phyloP scores from a whole-genome alignment of 2,113 vertebrate genomes.

The Petrocephalus microphthalmus region DNA sequence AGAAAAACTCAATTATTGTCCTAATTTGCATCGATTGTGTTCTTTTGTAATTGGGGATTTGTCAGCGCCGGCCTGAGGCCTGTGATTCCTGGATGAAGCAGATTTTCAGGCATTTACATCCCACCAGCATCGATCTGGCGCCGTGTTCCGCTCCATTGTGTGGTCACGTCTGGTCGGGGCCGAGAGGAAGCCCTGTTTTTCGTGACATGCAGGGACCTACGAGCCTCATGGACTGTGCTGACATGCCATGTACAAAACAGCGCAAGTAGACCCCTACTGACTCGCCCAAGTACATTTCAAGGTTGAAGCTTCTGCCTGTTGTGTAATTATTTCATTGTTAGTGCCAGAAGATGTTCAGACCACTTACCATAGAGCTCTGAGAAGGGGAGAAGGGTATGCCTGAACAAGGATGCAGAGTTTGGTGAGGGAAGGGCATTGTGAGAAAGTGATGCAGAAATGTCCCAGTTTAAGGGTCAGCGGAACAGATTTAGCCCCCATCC shows the following conservation, averaged over 20 bases:
- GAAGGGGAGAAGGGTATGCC: neutral
- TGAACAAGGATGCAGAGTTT: neutral
- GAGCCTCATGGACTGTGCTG: neutral
- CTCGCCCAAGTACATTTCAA: too few species aligned
- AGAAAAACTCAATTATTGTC: neutral
- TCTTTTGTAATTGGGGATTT: neutral
- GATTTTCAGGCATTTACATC: neutral
- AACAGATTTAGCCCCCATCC: neutral
- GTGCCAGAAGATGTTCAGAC: neutral
- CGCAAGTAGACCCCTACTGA: too few species aligned
- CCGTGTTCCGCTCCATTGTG: neutral
- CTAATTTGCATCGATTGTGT: constrained; percentile 11
- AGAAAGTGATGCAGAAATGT: neutral
- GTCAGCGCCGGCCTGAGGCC: neutral
- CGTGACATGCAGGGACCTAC: neutral
- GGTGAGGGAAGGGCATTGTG: neutral
- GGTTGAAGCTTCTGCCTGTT: too few species aligned
- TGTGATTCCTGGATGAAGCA: neutral
- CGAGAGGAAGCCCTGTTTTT: neutral
- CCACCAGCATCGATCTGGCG: neutral
- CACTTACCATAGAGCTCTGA: neutral
- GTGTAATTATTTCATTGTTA: neutral
- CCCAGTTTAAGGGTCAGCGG: neutral
- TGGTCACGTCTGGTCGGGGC: neutral
- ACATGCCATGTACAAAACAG: neutral